Percentiles rank a stretch among this genome's conserved stretches.
Conservation (phyloP, 2,888 invertebrate genomes). For the Cyclophora punctaria region DNA sequence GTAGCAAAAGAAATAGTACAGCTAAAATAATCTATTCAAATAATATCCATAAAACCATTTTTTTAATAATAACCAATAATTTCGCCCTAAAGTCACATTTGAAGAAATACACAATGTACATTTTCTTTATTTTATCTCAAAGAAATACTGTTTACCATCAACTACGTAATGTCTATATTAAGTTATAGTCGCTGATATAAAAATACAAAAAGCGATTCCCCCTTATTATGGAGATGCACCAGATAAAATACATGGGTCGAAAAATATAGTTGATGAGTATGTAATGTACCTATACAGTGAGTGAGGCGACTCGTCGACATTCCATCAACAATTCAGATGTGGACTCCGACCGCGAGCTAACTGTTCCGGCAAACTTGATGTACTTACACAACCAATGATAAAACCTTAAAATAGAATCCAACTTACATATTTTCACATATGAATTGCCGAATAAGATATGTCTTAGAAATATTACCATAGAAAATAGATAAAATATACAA, state of each 20-base stretch:
- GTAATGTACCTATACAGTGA: conserved; percentile 14
- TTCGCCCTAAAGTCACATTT: conserved; percentile 52
- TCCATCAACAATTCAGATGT: conserved; percentile 1
- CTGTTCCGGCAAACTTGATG: background rate
- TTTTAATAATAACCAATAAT: conserved; percentile 48
- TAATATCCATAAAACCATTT: conserved; percentile 65
- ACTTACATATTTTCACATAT: conserved; percentile 2
- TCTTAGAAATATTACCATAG: conserved; percentile 1
- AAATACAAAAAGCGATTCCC: conserved; percentile 72
- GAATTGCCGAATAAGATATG: conserved; percentile 4
- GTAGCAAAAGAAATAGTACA: conserved; percentile 70
- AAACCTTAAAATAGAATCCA: conserved; percentile 2
- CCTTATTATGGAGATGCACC: conserved; percentile 46
- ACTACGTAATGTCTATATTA: conserved; percentile 40
- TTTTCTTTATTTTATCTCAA: conserved; percentile 40
- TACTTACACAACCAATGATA: conserved; percentile 4
- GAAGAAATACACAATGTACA: conserved; percentile 52
- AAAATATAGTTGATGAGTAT: conserved; percentile 62
- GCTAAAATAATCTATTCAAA: conserved; percentile 68
- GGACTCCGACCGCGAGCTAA: background rate
- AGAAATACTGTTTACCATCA: conserved; percentile 55
- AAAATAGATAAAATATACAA: background rate
- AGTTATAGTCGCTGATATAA: conserved; percentile 59
- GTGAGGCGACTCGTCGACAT: conserved; percentile 6
- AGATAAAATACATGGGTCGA: conserved; percentile 52